Evolutionary conservation across 2,888 invertebrate genomes (phyloP).

Genomic region (Geotrupes spiniger): DNA sequence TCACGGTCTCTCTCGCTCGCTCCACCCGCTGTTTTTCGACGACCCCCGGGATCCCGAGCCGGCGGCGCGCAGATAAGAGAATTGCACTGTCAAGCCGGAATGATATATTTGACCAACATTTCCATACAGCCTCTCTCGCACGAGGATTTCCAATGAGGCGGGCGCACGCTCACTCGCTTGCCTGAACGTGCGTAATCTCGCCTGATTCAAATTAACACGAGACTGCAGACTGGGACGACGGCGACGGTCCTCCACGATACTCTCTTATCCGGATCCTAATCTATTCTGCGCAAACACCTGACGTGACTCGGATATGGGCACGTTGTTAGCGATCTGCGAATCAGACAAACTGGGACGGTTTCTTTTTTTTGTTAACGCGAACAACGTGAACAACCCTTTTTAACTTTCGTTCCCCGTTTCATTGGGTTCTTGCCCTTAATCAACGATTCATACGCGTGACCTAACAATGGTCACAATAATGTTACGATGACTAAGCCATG

Average conservation of each 20-base stretch:
- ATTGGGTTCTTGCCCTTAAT: constrained; percentile 25
- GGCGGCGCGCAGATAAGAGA: constrained; percentile 74
- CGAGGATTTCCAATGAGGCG: constrained; percentile 52
- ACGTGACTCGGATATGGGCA: constrained; percentile 3
- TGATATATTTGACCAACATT: constrained; percentile 90
- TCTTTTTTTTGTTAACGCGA: no score
- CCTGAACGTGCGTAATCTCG: constrained; percentile 57
- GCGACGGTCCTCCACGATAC: constrained; percentile 1
- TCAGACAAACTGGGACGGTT: no score
- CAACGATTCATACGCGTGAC: constrained; percentile 30
- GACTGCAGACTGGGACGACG: constrained; percentile 29
- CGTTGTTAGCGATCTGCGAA: neutral
- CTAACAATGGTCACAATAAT: constrained; percentile 30
- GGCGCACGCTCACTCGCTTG: constrained; percentile 18
- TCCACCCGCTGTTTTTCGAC: constrained; percentile 54
- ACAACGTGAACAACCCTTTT: no score
- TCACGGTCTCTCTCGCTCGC: constrained; percentile 36
- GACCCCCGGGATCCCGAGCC: constrained; percentile 53
- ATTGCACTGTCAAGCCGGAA: constrained; percentile 87
- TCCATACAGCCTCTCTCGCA: constrained; percentile 60
- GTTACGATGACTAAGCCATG: no score
- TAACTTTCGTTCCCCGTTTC: no score
- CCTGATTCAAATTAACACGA: constrained; percentile 61
- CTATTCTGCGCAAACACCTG: constrained; percentile 2
- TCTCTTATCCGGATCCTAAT: neutral